Percentiles rank a stretch among this genome's conserved stretches.
Conservation (phyloP, 2,797 vertebrate genomes). For the Sternarchorhynchus goeldii region DNA sequence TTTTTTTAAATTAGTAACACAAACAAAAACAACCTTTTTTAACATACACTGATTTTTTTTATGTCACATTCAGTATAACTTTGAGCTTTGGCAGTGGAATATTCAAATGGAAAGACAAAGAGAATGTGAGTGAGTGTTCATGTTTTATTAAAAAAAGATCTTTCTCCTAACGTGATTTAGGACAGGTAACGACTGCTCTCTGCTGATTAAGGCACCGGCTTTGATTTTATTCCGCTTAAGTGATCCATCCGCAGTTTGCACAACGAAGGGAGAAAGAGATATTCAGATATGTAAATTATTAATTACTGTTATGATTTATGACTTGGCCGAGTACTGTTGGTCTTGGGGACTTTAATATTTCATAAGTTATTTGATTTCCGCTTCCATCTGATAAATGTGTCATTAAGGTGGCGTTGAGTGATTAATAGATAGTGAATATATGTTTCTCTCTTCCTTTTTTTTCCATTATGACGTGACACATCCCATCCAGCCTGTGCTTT, state of each 20-base stretch:
- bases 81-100: no score
- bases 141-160: no score
- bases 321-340: conserved; percentile 51
- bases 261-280: conserved; percentile 27
- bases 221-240: conserved; percentile 13
- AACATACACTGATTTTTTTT: no score
- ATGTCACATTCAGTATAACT: no score
- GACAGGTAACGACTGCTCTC: neutral
- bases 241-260: conserved; percentile 34
- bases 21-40: no score
- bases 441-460: conserved; percentile 56
- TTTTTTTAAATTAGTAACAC: no score
- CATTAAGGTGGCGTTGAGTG: conserved; percentile 82
- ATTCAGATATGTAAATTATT: conserved; percentile 52
- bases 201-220: conserved; percentile 26
- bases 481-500: conserved; percentile 85
- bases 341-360: conserved; percentile 66
- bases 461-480: conserved; percentile 88
- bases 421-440: conserved; percentile 89
- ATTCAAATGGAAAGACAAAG: no score
- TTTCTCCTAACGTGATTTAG: no score
- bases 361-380: conserved; percentile 71
- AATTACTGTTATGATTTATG: conserved; percentile 54
- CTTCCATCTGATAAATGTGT: conserved; percentile 76
- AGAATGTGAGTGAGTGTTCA: no score